Conservation (phyloP, 2,113 vertebrate genomes). For the Calidris pygmaea region DNA sequence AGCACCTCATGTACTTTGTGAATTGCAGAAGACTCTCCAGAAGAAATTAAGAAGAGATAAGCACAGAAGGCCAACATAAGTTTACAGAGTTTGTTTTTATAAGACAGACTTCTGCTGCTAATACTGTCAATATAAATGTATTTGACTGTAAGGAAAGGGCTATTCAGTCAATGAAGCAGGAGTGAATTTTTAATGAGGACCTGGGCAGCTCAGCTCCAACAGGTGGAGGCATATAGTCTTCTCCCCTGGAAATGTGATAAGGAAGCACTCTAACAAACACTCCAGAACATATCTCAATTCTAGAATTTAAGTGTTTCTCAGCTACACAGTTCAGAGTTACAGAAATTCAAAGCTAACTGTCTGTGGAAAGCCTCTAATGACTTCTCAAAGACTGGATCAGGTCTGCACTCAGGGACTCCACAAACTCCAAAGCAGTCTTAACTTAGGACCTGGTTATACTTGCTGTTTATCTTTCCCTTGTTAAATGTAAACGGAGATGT, state of each 20-base stretch:
- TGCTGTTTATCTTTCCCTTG: slow-evolving; percentile 5
- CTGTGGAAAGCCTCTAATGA: neutral
- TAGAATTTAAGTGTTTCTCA: neutral
- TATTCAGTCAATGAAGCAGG: neutral
- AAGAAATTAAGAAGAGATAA: neutral
- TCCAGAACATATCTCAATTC: neutral
- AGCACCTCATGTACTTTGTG: neutral
- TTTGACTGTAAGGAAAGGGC: neutral
- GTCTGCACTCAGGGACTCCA: neutral
- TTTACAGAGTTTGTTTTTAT: neutral
- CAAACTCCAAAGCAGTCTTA: neutral
- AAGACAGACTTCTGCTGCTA: neutral
- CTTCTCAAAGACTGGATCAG: neutral
- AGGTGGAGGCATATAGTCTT: neutral
- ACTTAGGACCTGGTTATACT: neutral
- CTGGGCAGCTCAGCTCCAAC: neutral
- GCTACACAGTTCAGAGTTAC: neutral
- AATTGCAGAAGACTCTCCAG: neutral
- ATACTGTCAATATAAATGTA: neutral
- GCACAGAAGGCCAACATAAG: neutral
- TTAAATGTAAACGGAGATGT: neutral
- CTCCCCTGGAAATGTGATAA: neutral
- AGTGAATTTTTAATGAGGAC: neutral
- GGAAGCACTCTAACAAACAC: neutral
- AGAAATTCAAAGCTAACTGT: neutral